These are phyloP conservation scores for Tadarida brasiliensis DNA, from an alignment of 2,797 vertebrate species.

Conservation along the genomic window DNA sequence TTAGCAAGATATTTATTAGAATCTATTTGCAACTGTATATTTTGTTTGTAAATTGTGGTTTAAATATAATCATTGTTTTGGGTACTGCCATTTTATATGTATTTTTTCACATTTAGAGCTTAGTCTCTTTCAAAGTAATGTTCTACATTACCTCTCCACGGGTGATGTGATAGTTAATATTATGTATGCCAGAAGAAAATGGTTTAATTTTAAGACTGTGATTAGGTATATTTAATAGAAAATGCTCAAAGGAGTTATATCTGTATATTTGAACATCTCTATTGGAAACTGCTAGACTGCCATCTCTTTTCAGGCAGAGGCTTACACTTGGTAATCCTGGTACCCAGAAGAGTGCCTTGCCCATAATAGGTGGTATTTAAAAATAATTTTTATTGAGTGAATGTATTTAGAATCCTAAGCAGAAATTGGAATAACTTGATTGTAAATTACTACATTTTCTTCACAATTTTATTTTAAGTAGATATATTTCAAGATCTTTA, in stretches of 20 bases:
- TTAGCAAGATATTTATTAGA: constrained; percentile 50
- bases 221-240: constrained; percentile 43
- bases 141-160: constrained; percentile 54
- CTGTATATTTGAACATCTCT: constrained; percentile 1
- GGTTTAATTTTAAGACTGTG: constrained; percentile 54
- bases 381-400: constrained; percentile 47
- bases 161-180: constrained; percentile 51
- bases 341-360: constrained; percentile 33
- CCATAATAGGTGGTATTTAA: not conserved
- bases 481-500: constrained; percentile 49
- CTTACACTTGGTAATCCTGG: not conserved
- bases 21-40: constrained; percentile 76
- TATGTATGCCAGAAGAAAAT: constrained; percentile 65
- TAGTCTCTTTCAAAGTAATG: constrained; percentile 59
- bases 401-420: constrained; percentile 36
- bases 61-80: constrained; percentile 82
- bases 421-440: constrained; percentile 34
- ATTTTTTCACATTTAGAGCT: constrained; percentile 67
- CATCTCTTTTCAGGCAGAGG: not conserved
- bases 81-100: constrained; percentile 74
- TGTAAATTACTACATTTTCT: constrained; percentile 42
- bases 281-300: not conserved
- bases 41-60: constrained; percentile 76
- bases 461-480: constrained; percentile 48
- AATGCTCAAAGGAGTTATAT: constrained; percentile 49